Evolutionary conservation across 2,797 vertebrate species (phyloP), one percentile per base, ranked within the genome.

Genomic region (Oreochromis grahami): DNA sequence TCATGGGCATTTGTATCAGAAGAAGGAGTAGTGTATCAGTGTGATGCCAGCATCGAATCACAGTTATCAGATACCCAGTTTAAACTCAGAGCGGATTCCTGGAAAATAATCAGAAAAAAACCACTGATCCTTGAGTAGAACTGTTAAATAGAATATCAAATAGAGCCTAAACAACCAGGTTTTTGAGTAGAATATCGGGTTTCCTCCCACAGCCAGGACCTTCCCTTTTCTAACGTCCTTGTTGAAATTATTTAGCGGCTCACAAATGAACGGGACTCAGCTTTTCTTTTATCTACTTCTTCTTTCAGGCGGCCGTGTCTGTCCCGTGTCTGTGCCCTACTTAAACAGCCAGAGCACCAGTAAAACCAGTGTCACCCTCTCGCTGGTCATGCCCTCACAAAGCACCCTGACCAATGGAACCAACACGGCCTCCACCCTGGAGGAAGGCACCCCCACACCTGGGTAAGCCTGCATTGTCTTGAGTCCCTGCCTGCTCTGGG

Each of bases 301-400:
- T 58, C 15, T 58, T 41, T 8, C 93, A 97, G 98, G 98, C 56
- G 98, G 98, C 2, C 97, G 98, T 0, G 97, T 99, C 91, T 99
- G 98, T 91, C 98, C 98, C 0, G 98, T 99, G 8, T 99, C 98
- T 0, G 98, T 99, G 89, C 98, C 98, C 0, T 99, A 99, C 95
- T 98, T 98, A 26, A 98, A 97, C 87, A 96, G 96, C 86, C 95
- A 95, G 90, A 98, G 97, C 95, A 99, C 98, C 91, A 99, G 98
- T 95, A 99, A 99, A 94, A 99, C 98, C 32, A 99, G 98, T 0
- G 98, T 99, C 86, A 99, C 98, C 0, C 97, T 99, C 17, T 99
- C 98, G 4, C 96, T 99, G 86, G 98, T 99, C 81, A 99, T 99
- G 98, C 98, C 98, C 77, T 98, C 97, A 5, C 98, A 98, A 83